phyloP scores from a whole-genome alignment of 2,888 invertebrate genomes.

The Dioctria linearis region DNA sequence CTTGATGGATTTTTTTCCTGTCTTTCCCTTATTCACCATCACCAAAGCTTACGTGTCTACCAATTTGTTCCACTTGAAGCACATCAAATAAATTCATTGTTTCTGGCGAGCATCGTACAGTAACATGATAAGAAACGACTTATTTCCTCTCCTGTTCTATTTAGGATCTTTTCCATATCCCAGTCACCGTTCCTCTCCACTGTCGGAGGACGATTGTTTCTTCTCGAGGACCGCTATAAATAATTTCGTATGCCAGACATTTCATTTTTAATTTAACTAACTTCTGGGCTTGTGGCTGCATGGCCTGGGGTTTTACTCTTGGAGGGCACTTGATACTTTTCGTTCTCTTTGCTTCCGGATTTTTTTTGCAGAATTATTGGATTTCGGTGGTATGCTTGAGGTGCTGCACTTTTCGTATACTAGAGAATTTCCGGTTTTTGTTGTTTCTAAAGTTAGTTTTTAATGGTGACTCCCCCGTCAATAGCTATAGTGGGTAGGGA shows the following conservation, averaged over 20 bases:
- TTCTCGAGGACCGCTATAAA: slow-evolving; percentile 62
- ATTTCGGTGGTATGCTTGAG: no score
- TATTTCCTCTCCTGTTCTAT: background rate
- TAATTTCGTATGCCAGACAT: slow-evolving; percentile 73
- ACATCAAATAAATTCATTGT: slow-evolving; percentile 6
- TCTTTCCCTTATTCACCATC: background rate
- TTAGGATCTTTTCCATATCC: background rate
- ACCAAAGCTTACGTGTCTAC: background rate
- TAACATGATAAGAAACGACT: background rate
- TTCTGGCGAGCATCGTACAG: background rate
- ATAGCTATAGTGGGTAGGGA: no score
- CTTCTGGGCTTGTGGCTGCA: slow-evolving; percentile 62
- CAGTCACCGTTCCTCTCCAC: background rate
- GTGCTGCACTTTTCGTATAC: no score
- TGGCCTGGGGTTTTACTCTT: no score
- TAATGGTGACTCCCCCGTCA: no score
- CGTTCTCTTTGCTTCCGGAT: no score
- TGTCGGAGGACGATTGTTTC: slow-evolving; percentile 7
- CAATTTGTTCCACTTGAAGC: background rate
- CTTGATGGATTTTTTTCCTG: background rate
- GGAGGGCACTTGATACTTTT: no score
- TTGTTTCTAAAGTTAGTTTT: no score
- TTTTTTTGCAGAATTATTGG: no score
- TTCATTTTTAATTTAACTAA: slow-evolving; percentile 70
- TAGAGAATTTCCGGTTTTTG: no score